Evolutionary conservation across 2,113 vertebrate genomes (phyloP), one percentile per base, ranked within the genome.

Genomic region (Syngnathus floridae): DNA sequence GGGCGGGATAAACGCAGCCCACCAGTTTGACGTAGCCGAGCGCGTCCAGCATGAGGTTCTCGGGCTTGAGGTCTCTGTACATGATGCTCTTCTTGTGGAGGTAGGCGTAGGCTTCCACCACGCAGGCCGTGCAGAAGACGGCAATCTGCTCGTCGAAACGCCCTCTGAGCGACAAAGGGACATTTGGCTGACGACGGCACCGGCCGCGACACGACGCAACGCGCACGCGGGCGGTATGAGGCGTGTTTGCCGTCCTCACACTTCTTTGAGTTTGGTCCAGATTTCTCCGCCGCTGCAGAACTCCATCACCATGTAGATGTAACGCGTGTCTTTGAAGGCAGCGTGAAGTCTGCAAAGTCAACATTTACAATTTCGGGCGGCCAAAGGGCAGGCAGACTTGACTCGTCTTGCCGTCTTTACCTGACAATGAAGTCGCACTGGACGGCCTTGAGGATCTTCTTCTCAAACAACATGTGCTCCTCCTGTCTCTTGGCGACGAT

Each of bases 11-110:
- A 31, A 7, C 8, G 5, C 8, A 36, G 67, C 65, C 62, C 72
- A 94, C 93, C 85, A 94, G 85, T 80, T 93, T 93, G 70, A 93
- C 8, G 1, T 93, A 94, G 77, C 92, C 92, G 12, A 64, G 82
- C 1, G 48, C 35, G 66, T 93, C 92, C 85, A 93, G 69, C 90
- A 93, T 93, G 62, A 93, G 86, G 83, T 93, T 94, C 88, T 94
- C 93, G 0, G 93, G 93, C 71, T 93, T 93, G 37, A 94, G 88
- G 86, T 94, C 92, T 38, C 91, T 78, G 75, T 93, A 94, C 80
- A 94, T 76, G 66, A 94, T 91, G 69, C 81, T 90, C 63, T 88
- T 90, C 71, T 88, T 84, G 4, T 93, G 93, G 17, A 93, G 90
- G 78, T 94, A 92, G 19, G 91, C 86, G 1, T 88, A 92, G 16